Base-by-base conservation (phyloP, 1,140 invertebrate species). In the Aphidius ervi region DNA sequence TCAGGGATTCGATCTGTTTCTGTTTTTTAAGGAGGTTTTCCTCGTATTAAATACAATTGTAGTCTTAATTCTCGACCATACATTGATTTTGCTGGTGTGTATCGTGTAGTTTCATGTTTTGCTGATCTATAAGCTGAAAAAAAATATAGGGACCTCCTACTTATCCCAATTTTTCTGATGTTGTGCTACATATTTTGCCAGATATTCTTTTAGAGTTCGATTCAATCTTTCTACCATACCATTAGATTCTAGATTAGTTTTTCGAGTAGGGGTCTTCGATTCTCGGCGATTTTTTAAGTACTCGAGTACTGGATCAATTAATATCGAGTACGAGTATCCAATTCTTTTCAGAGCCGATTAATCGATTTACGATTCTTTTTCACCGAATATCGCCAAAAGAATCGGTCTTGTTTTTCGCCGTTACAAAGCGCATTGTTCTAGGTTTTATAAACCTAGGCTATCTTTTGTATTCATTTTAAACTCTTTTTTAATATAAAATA, bases 181-280 rank as follows among this genome's bases (percentile, higher is more conserved):
- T 5, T 63, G 23, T 16, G 50, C 37, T 7, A 59, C 20, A 16
- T 59, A 63, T 55, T 58, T 59, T n/a, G 62, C 42, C 1, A 63
- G 40, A 41, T 64, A 63, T 42, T 63, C 37, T 9, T 59, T 46
- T 8, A 74, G 49, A 5, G 72, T 74, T 23, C 65, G 49, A 46
- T 74, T 74, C 60, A 68, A 71, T 41, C 71, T 46, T 59, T 79
- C 74, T 0, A 79, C 74, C 68, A 75, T 73, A 23, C 73, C 74
- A 60, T 78, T 78, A 0, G 67, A 61, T 58, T 76, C 69, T 5
- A 76, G 75, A 60, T 77, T 53, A 74, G 77, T n/a, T n/a, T n/a
- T n/a, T n/a, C n/a, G n/a, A n/a, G n/a, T n/a, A 8, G 74, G 58
- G 0, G 76, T 76, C n/a, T n/a, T n/a, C n/a, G n/a, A n/a, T n/a